These are phyloP conservation scores for Xiphorhynchus erythropygius DNA, from an alignment of 2,797 vertebrate genomes.

Conservation along the genomic window DNA sequence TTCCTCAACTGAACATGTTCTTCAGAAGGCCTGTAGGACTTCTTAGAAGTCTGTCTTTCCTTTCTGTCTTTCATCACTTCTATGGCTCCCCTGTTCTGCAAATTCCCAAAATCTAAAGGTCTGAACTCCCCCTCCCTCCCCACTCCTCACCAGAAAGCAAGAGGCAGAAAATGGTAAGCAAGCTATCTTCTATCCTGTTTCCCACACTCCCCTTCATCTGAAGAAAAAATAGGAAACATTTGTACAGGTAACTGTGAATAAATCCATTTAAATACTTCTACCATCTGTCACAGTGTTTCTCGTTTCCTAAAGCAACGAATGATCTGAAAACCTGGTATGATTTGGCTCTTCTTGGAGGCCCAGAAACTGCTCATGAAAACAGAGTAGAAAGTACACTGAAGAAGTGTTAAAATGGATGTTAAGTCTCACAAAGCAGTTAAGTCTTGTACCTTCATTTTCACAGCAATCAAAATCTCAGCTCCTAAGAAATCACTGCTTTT, in stretches of 20 bases:
- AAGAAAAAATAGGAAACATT: conserved; percentile 1
- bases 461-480: background rate
- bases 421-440: background rate
- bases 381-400: background rate
- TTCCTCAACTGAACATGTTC: background rate
- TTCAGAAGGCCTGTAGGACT: background rate
- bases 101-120: background rate
- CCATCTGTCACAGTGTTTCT: background rate
- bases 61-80: background rate
- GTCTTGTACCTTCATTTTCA: background rate
- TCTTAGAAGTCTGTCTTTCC: background rate
- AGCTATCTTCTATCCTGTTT: background rate
- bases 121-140: background rate
- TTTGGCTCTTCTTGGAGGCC: background rate
- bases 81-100: background rate
- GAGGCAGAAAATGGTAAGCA: background rate
- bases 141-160: background rate
- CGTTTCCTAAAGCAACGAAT: background rate
- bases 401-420: background rate
- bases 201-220: background rate
- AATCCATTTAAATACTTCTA: conserved; percentile 25
- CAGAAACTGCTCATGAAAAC: background rate
- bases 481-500: background rate
- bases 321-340: background rate
- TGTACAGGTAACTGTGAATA: conserved; percentile 54